These are phyloP conservation scores for Panurus biarmicus DNA, from an alignment of 2,113 vertebrate species.

Conservation along the genomic window DNA sequence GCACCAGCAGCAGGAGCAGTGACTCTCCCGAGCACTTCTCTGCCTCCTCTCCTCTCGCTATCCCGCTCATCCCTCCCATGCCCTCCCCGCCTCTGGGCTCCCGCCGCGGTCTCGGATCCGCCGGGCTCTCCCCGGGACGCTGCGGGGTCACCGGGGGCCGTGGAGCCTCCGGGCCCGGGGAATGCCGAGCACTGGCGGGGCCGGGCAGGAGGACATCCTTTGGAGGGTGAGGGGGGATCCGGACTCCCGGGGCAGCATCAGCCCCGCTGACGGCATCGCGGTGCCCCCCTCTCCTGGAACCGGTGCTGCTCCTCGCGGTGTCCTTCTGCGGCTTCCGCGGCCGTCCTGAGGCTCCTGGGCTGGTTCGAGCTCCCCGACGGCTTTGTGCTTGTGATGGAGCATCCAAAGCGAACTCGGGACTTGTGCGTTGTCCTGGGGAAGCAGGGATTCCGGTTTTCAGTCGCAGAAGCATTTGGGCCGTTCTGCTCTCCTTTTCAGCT, in stretches of 20 bases:
- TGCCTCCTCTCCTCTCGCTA: neutral
- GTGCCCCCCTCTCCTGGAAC: neutral
- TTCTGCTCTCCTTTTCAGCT: neutral
- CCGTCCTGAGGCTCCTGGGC: neutral
- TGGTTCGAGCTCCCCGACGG: neutral
- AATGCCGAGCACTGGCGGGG: neutral
- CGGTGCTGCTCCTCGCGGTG: neutral
- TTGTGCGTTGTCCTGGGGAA: neutral
- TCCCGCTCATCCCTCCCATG: too few relatives aligned
- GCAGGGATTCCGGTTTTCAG: neutral
- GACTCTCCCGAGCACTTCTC: neutral
- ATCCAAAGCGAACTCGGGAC: neutral
- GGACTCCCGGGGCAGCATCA: neutral
- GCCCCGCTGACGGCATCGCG: neutral
- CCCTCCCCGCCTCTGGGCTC: too few relatives aligned
- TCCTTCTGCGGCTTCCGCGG: neutral
- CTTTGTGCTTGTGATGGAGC: neutral
- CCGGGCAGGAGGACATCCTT: neutral
- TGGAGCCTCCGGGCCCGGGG: neutral
- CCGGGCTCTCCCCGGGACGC: neutral
- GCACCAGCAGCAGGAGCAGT: neutral
- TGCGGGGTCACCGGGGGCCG: neutral
- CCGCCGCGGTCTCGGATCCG: neutral
- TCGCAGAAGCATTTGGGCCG: neutral
- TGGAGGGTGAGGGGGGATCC: fast-evolving